Evolutionary conservation across 2,888 invertebrate species (phyloP), one percentile per base, ranked within the genome.

Genomic region (Hartigia nigra): DNA sequence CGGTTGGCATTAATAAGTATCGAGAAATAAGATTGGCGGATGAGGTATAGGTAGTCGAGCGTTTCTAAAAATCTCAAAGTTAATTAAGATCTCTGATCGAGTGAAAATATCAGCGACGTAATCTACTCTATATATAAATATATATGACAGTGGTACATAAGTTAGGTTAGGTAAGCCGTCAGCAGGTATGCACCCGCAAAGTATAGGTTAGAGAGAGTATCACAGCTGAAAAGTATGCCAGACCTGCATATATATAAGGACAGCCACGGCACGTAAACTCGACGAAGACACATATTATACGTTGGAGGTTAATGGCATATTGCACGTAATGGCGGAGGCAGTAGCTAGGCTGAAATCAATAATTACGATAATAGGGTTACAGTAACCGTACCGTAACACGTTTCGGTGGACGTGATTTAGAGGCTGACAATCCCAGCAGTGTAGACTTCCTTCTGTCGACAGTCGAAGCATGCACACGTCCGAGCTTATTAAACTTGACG

Each of bases 331-430:
- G 79, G 77, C 79, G 79, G 79, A 77, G 79, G 74, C 76, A 76
- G 80, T 79, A 81, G 78, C 77, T 76, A 74, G 74, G 78, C 80
- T 74, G 79, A 83, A 85, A 84, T 86, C 85, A 84, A 85, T 86
- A 84, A 85, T 85, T 85, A 83, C 82, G 86, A 82, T 86, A 85
- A 86, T 84, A 82, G 82, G 81, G 82, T 82, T 84, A 83, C 81
- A 82, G 81, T 79, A 82, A 81, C 80, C 80, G 81, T 81, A 82
- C 78, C 82, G 81, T 78, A 81, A 81, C 82, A 79, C 80, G 84
- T 82, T 83, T 82, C 80, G 79, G 79, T 76, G 81, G 78, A 77
- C 81, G 82, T 84, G 82, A 84, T 84, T 84, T 84, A 83, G 79
- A 80, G 82, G 78, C 81, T 81, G 84, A 84, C 84, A 82, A 84